phyloP scores from a whole-genome alignment of 2,797 vertebrate genomes.

The Onychomys torridus region DNA sequence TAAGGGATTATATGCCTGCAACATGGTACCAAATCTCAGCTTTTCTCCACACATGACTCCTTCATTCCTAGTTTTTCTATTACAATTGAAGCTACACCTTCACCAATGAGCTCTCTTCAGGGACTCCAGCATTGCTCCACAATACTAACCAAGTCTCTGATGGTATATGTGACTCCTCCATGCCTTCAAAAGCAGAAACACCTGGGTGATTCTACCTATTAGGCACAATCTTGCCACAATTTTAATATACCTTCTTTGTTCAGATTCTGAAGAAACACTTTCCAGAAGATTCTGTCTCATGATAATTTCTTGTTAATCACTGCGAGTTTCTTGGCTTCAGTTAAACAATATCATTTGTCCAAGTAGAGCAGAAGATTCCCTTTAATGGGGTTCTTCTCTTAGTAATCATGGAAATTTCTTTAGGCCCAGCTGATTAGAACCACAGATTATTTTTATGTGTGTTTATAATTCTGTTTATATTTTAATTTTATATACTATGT shows the following conservation, averaged over 20 bases:
- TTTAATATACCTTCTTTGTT: neutral
- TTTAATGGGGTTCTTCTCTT: neutral
- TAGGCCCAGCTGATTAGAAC: no score
- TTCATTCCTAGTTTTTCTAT: neutral
- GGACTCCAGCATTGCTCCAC: neutral
- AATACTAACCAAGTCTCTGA: neutral
- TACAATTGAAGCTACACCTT: neutral
- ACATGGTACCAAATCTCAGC: neutral
- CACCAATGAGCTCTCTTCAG: neutral
- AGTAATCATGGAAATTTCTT: no score
- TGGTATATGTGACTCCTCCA: neutral
- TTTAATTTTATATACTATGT: no score
- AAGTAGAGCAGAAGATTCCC: neutral
- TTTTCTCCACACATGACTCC: neutral
- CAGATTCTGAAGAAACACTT: neutral
- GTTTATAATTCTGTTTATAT: no score
- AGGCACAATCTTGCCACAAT: neutral
- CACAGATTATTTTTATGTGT: no score
- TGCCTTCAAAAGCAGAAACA: neutral
- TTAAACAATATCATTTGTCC: neutral
- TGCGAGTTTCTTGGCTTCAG: neutral
- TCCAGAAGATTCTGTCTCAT: neutral
- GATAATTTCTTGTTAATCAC: neutral
- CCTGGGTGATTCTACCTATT: neutral
- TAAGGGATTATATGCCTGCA: neutral